A percentile compares a stretch with the other conserved stretches of the same genome.
Evolutionary conservation across 2,797 vertebrate species (phyloP).

Genomic region (Lepus oiostolus): DNA sequence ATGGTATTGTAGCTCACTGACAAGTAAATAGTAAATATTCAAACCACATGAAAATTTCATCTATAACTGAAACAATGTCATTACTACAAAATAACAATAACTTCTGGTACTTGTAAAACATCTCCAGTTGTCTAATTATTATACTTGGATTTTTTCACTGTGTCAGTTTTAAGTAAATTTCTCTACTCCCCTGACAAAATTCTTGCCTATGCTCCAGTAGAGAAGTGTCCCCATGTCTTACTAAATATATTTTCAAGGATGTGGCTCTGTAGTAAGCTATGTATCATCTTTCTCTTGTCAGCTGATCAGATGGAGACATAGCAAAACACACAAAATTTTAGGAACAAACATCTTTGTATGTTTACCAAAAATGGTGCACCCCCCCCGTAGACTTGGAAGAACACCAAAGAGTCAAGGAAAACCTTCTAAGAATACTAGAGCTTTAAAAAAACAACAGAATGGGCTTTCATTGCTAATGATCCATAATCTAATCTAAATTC

Average conservation of each 20-base stretch:
- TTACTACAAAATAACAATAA: background rate
- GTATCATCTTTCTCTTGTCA: background rate
- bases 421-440: background rate
- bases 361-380: background rate
- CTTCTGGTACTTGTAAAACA: background rate
- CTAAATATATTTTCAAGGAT: background rate
- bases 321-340: background rate
- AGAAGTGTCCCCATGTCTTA: background rate
- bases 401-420: background rate
- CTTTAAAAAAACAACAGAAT: background rate
- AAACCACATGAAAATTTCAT: background rate
- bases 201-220: background rate
- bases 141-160: background rate
- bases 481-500: background rate
- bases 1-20: background rate
- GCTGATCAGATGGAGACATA: background rate
- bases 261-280: background rate
- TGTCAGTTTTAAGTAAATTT: slow-evolving; percentile 23
- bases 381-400: background rate
- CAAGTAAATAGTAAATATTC: background rate
- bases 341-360: background rate
- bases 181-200: background rate
- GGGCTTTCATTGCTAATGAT: background rate
- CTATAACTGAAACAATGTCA: background rate
- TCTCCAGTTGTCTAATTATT: background rate